Base-by-base conservation (phyloP, 1,140 invertebrate species). In the Drosophila leontia region DNA sequence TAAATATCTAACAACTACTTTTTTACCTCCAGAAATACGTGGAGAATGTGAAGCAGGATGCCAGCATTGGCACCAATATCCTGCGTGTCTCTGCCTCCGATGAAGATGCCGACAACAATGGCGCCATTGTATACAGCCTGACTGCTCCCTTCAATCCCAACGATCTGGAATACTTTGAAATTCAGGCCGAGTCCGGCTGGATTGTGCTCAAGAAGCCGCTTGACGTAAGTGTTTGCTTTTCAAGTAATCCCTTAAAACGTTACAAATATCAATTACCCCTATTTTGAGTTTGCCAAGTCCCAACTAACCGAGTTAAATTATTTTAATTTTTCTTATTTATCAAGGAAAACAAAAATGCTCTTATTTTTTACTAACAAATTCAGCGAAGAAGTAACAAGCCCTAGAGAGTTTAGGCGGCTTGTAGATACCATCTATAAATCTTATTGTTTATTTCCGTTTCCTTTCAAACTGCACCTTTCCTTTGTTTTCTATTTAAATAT, bases 11-110 rank as follows among this genome's bases (percentile, higher is more conserved):
- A 23, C 26, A 45, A 39, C 26, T 44, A 7, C 3, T 0, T 34
- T 15, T 26, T n/a, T 26, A 26, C 32, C 44, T 17, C 94, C 93
- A 98, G 97, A 98, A 98, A 97, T 99, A 98, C 93, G 96, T 98
- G 71, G 98, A 99, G 93, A 98, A 98, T 93, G 97, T 99, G 12
- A 98, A 98, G 93, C 98, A 99, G 94, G 98, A 99, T 92, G 98
- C 98, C 26, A 98, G 97, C 93, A 98, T 98, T 78, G 98, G 98
- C 45, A 98, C 97, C 35, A 98, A 98, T 92, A 98, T 99, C 79
- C 93, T 99, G 51, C 95, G 98, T 90, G 97, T 99, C 6, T 98
- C 97, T 4, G 98, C 98, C 71, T 98, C 97, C 41, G 98, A 99
- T 91, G 98, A 98, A 93, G 98, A 99, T 94, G 98, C 98, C 34